These are phyloP conservation scores for Benthochromis sp. DNA, from an alignment of 2,113 vertebrate genomes.

Conservation along the genomic window DNA sequence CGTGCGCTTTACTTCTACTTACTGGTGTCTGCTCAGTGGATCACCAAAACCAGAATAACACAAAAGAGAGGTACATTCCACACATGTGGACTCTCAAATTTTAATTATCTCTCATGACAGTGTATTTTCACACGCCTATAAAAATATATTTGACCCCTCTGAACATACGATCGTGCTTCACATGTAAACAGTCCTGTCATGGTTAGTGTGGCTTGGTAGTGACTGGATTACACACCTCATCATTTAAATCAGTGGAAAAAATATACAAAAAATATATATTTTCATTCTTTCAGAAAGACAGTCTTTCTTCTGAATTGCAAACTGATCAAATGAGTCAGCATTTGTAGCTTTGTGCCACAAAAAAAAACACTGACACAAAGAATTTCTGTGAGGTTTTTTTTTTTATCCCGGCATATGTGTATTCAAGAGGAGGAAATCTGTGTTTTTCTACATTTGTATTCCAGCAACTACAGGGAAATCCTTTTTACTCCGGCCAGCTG, in stretches of 20 bases:
- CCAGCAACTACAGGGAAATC: constrained; percentile 57
- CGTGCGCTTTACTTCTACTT: neutral
- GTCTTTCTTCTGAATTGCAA: constrained; percentile 22
- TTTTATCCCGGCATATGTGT: neutral
- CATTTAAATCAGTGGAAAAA: neutral
- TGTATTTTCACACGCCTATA: constrained; percentile 34
- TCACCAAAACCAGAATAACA: constrained; percentile 33
- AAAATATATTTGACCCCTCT: constrained; percentile 43
- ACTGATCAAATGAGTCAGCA: constrained; percentile 43
- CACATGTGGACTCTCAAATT: constrained; percentile 29
- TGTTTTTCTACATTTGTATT: constrained; percentile 36
- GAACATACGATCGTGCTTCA: constrained; percentile 2
- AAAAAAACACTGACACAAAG: neutral
- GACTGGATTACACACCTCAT: constrained; percentile 6
- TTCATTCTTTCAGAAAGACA: constrained; percentile 7
- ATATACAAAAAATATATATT: neutral
- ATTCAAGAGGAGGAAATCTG: neutral
- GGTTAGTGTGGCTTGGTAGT: neutral
- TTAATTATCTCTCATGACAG: constrained; percentile 67
- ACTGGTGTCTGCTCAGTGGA: constrained; percentile 26
- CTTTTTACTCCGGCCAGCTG: constrained; percentile 52
- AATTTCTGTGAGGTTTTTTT: neutral
- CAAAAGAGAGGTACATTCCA: constrained; percentile 38
- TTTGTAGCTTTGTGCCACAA: neutral
- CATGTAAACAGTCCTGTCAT: constrained; percentile 18